These are phyloP conservation scores for Silurus lanzhouensis DNA, from an alignment of 2,797 vertebrate genomes.

Conservation along the genomic window DNA sequence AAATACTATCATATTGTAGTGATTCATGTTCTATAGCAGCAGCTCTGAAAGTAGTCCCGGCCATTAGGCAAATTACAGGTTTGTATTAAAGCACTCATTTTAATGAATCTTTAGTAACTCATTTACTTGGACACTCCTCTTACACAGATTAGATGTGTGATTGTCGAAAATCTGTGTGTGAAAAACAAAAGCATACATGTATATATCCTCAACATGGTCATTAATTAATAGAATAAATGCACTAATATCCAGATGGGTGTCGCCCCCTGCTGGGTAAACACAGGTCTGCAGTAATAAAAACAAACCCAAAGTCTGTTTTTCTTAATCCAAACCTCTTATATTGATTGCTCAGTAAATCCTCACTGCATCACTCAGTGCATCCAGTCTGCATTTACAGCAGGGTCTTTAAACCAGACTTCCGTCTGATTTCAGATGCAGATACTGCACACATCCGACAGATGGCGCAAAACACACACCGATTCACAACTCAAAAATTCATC, in stretches of 20 bases:
- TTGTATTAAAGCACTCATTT: too few relatives aligned
- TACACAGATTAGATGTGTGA: too few relatives aligned
- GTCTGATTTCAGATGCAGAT: neutral
- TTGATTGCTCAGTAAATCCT: neutral
- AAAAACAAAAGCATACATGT: neutral
- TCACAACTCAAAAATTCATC: neutral
- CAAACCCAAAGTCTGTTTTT: neutral
- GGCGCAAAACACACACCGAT: constrained; percentile 11
- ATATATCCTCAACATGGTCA: neutral
- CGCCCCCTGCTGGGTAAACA: constrained; percentile 25
- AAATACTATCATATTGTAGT: neutral
- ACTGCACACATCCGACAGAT: neutral
- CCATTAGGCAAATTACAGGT: too few relatives aligned
- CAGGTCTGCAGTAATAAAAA: neutral
- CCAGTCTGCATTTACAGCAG: neutral
- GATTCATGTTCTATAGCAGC: neutral
- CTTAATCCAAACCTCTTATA: neutral
- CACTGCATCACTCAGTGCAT: neutral
- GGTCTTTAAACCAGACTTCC: neutral
- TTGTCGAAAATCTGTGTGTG: neutral
- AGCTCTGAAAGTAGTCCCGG: neutral
- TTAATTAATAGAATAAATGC: neutral
- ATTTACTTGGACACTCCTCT: too few relatives aligned
- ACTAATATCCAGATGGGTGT: neutral
- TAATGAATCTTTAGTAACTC: too few relatives aligned